Evolutionary conservation across 2,888 invertebrate genomes (phyloP).

Genomic region (Blera fallax): DNA sequence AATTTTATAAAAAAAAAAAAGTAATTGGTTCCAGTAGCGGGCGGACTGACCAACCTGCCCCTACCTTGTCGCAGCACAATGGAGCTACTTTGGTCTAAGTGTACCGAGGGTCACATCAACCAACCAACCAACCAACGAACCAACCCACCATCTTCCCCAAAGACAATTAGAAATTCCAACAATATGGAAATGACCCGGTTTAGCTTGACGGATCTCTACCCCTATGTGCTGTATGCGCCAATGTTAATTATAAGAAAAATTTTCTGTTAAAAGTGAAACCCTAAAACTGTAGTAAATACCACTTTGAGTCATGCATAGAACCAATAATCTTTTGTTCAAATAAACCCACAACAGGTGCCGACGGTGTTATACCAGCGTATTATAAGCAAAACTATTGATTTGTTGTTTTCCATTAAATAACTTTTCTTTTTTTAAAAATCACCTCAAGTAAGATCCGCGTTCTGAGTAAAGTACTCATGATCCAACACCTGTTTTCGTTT

Average conservation of each 20-base stretch:
- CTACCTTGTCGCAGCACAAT: too few species aligned
- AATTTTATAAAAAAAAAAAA: too few species aligned
- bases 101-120: too few species aligned
- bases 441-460: background rate
- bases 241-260: slow-evolving; percentile 10
- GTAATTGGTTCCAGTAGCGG: too few species aligned
- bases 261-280: background rate
- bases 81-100: too few species aligned
- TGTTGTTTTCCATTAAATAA: background rate
- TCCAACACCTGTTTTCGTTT: background rate
- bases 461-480: background rate
- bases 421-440: background rate
- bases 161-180: too few species aligned
- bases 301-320: slow-evolving; percentile 18
- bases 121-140: too few species aligned
- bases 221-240: background rate
- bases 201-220: background rate
- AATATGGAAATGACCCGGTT: slow-evolving; percentile 9
- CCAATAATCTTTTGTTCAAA: slow-evolving; percentile 8
- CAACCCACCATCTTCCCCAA: too few species aligned
- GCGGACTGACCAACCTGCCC: too few species aligned
- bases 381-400: slow-evolving; percentile 22
- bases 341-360: background rate
- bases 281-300: slow-evolving; percentile 42
- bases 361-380: background rate